A percentile compares a stretch with the other conserved stretches of the same genome.
Conservation (phyloP, 2,797 vertebrate genomes). For the Decapterus maruadsi region DNA sequence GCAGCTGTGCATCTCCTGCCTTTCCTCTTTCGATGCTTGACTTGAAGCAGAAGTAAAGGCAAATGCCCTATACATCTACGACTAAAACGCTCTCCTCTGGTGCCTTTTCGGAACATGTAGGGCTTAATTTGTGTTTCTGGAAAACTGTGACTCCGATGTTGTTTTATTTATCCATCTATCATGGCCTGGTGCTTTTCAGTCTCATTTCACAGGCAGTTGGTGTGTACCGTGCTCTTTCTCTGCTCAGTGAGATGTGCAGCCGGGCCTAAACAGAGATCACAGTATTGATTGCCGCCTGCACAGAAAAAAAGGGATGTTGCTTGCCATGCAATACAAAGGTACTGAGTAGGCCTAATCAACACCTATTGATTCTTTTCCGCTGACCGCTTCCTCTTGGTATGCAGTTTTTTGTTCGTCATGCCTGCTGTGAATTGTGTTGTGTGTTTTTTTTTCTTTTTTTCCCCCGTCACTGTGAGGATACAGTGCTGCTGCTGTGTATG, state of each 20-base stretch:
- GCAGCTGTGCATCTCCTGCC: constrained; percentile 8
- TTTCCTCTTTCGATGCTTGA: constrained; percentile 1
- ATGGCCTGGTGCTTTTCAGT: constrained; percentile 38
- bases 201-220: constrained; percentile 64
- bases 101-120: constrained; percentile 28
- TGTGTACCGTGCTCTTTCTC: constrained; percentile 65
- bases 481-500: constrained; percentile 24
- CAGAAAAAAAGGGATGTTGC: constrained; percentile 64
- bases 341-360: constrained; percentile 78
- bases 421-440: constrained; percentile 30
- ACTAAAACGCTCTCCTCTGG: constrained; percentile 8
- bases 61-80: background rate
- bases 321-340: constrained; percentile 75
- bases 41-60: background rate
- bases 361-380: constrained; percentile 76
- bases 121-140: constrained; percentile 52
- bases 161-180: constrained; percentile 65
- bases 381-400: constrained; percentile 62
- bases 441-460: background rate
- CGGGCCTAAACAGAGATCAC: constrained; percentile 66
- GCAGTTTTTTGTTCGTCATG: constrained; percentile 51
- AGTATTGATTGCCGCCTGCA: constrained; percentile 74
- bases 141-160: constrained; percentile 38
- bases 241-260: constrained; percentile 68
- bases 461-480: constrained; percentile 18